A percentile compares a stretch with the other conserved stretches of the same genome.
Evolutionary conservation across 2,797 vertebrate species (phyloP).

Genomic region (Tachyglossus aculeatus): DNA sequence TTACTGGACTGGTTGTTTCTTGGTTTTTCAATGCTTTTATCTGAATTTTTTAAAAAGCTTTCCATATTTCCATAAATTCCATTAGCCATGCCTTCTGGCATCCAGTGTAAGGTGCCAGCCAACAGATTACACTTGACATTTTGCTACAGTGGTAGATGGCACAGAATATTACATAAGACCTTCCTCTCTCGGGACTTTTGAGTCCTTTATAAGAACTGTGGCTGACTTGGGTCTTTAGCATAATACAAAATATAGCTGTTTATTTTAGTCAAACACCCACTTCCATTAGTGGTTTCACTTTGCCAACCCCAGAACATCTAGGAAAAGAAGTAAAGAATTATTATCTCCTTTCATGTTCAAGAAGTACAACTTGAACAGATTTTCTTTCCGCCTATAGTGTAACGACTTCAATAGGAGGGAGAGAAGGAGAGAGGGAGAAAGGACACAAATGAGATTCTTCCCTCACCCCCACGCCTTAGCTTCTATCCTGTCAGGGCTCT

Average conservation of each 20-base stretch:
- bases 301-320: too few relatives aligned
- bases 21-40: constrained; percentile 53
- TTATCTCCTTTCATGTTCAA: too few relatives aligned
- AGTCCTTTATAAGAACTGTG: too few relatives aligned
- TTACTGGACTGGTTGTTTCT: constrained; percentile 28
- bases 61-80: constrained; percentile 58
- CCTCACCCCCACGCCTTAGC: not conserved
- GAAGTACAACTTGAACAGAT: too few relatives aligned
- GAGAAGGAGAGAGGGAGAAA: too few relatives aligned
- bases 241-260: constrained; percentile 51
- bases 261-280: constrained; percentile 51
- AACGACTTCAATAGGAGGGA: too few relatives aligned
- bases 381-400: too few relatives aligned
- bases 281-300: too few relatives aligned
- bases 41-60: constrained; percentile 60
- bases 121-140: constrained; percentile 59
- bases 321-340: too few relatives aligned
- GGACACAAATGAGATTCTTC: too few relatives aligned
- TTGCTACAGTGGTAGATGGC: constrained; percentile 38
- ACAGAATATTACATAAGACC: constrained; percentile 56
- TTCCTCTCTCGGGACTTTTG: too few relatives aligned
- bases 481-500: not conserved
- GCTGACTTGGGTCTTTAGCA: too few relatives aligned
- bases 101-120: constrained; percentile 36
- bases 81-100: constrained; percentile 53